These are phyloP conservation scores for Drosophila chauvacae DNA, from an alignment of 1,140 invertebrate species.

Conservation along the genomic window DNA sequence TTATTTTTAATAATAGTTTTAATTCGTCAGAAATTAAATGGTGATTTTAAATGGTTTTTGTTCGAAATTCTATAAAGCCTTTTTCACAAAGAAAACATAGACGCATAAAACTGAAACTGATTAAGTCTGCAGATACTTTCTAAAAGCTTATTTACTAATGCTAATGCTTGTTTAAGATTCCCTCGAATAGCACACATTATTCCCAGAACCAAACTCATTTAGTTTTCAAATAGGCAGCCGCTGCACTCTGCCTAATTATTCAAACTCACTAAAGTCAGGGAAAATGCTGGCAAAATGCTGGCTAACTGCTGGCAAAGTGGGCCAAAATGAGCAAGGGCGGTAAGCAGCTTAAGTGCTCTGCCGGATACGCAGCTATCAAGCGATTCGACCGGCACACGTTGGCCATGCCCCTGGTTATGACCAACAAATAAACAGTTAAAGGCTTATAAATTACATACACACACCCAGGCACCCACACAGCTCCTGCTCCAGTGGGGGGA, in stretches of 20 bases:
- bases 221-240: constrained; percentile 8
- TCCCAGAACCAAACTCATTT: constrained; percentile 4
- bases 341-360: constrained; percentile 58
- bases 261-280: constrained; percentile 31
- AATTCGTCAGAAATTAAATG: no score
- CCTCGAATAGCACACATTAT: not conserved
- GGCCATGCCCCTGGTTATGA: constrained; percentile 17
- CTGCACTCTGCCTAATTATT: constrained; percentile 33
- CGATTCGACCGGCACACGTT: constrained; percentile 24
- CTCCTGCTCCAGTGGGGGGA: constrained; percentile 2
- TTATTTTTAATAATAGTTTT: no score
- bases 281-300: constrained; percentile 22
- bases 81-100: no score
- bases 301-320: constrained; percentile 25
- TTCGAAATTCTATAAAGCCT: no score
- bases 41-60: no score
- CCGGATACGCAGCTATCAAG: constrained; percentile 38
- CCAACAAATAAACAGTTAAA: constrained; percentile 67
- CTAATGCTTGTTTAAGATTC: not conserved
- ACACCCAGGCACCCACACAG: constrained; percentile 4
- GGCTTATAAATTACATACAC: constrained; percentile 58
- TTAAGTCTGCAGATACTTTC: not conserved
- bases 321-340: constrained; percentile 21
- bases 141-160: constrained; percentile 7
- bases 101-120: not conserved